Base-by-base conservation (phyloP, 2,888 invertebrate genomes). In the Nysson spinosus region DNA sequence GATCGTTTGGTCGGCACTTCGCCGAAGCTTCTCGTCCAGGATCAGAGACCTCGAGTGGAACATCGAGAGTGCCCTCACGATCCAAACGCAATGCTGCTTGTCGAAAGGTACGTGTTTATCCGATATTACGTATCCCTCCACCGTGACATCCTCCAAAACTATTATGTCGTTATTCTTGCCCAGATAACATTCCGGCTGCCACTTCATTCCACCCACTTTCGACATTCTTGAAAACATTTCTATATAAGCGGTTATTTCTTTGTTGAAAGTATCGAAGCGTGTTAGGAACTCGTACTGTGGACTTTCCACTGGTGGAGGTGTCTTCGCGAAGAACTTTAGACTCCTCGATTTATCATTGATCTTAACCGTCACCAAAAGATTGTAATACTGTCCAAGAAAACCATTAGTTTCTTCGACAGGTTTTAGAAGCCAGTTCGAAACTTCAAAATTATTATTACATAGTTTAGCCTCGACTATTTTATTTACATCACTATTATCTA, bases 41-140 rank as follows among this genome's bases (percentile, higher is more conserved):
- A 77, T 69, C 40, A 84, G 68, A 0, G 83, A 84, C 17, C 79
- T 68, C 12, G 85, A 80, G 58, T 86, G 86, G 19, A 83, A 75
- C 4, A 62, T 66, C 0, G 82, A 79, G 7, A 86, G 62, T 1
- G 75, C 40, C 22, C 46, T 60, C 11, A 83, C 11, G 43, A 71
- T 32, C 34, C 71, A 28, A 0, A 58, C 22, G 40, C 78, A 77
- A 28, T 84, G 83, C 0, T 81, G 78, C 20, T 66, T 75, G 54
- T 81, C 82, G 49, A 83, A 72, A 4, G 77, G 46, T 1, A 64
- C 4, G 39, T 50, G 68, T 49, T 82, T 78, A 42, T 82, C 63
- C n/a, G 67, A 64, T 6, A 62, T 78, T 0, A 14, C 49, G 50
- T 77, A 85, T 6, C 81, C 79, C 1, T 67, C 56, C 1, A 54